Evolutionary conservation across 2,888 invertebrate genomes (phyloP), one percentile per base, ranked within the genome.

Genomic region (Andrena fulva): DNA sequence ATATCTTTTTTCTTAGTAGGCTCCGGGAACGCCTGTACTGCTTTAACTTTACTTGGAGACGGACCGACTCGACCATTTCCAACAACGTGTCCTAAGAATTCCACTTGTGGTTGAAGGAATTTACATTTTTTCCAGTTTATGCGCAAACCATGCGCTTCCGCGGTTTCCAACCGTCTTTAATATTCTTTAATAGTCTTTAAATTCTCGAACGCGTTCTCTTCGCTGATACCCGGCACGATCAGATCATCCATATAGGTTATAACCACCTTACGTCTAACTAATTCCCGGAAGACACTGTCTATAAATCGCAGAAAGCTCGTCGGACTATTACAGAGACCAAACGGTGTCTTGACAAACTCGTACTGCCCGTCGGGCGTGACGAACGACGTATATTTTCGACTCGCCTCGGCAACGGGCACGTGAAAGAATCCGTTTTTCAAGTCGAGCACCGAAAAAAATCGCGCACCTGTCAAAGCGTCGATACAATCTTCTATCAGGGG

Each of bases 341-440:
- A 70, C 8, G 76, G 64, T 2, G 63, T 69, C 24, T 48, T 42
- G 10, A 52, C 1, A 7, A 76, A 76, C n/a, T 76, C 76, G 20
- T 29, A 76, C 7, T 75, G 75, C 0, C 68, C 33, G 16, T 68
- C 60, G 75, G n/a, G n/a, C n/a, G n/a, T n/a, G n/a, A n/a, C n/a
- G n/a, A n/a, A n/a, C n/a, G n/a, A n/a, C n/a, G n/a, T 68, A n/a
- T 29, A 75, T n/a, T 54, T 75, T n/a, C 56, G 54, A 35, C 68
- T 62, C 4, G 31, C 4, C 3, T 67, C 4, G 8, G 29, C 68
- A 0, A 69, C 12, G 1, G 16, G 2, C 1, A 75, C 75, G 27
- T 75, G 68, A 20, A 69, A 69, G 20, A 75, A 75, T 20, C 75
- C 68, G 16, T 75, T 75, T 12, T 48, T 67, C 0, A 75, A 16